phyloP scores from a whole-genome alignment of 2,888 invertebrate genomes.

The Norana najaformis region DNA sequence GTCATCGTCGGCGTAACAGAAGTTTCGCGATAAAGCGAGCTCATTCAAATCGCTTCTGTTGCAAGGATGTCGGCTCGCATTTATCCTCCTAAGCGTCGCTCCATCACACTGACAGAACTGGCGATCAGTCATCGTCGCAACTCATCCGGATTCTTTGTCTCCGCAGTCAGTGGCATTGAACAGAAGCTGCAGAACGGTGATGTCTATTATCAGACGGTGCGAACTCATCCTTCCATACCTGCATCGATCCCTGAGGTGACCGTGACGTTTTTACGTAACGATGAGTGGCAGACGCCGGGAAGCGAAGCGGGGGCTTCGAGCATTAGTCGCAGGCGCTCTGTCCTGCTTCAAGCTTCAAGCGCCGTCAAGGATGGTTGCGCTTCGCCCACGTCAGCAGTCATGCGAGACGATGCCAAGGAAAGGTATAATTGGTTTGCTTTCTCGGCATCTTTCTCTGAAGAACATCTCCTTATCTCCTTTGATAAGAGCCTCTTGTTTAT shows the following conservation, averaged over 20 bases:
- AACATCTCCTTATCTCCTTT: background rate
- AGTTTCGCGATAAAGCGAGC: background rate
- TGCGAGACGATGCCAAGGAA: background rate
- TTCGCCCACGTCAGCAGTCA: background rate
- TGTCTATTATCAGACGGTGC: conserved; percentile 48
- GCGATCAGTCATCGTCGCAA: background rate
- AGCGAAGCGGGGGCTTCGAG: background rate
- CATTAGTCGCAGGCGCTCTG: background rate
- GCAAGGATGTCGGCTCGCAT: background rate
- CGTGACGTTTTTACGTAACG: background rate
- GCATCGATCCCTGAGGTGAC: conserved; percentile 23
- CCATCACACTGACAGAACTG: background rate
- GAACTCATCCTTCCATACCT: conserved; percentile 47
- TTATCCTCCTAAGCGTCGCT: background rate
- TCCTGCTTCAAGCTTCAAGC: background rate
- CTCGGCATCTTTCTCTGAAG: background rate
- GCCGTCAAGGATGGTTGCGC: background rate
- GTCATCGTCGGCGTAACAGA: background rate
- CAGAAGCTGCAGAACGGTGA: conserved; percentile 46
- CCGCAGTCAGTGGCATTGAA: background rate
- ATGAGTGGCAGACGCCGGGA: background rate
- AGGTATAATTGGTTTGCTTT: background rate
- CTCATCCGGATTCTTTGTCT: background rate
- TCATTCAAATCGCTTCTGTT: background rate
- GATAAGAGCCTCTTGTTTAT: no score